Conservation (phyloP, 2,888 invertebrate genomes). For the Tridacna gigas region DNA sequence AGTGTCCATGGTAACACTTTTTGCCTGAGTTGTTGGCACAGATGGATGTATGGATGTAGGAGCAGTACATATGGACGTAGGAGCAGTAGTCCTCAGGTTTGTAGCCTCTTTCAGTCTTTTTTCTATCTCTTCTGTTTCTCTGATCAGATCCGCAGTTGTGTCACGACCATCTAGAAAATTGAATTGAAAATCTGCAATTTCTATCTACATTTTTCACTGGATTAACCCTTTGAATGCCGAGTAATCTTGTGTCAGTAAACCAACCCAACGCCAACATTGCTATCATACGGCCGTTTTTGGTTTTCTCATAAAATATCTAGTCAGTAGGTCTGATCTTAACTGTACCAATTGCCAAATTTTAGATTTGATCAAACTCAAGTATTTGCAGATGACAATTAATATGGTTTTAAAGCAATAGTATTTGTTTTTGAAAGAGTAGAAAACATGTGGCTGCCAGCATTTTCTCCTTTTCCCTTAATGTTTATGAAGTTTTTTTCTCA, state of each 20-base stretch:
- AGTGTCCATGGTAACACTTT: background rate
- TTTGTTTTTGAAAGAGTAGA: no score
- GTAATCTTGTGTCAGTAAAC: background rate
- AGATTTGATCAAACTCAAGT: no score
- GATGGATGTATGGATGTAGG: background rate
- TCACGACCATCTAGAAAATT: slow-evolving; percentile 45
- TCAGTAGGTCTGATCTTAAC: no score
- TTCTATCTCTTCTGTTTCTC: slow-evolving; percentile 68
- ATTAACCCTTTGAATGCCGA: background rate
- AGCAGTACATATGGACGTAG: background rate
- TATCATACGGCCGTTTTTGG: background rate
- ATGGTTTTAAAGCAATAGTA: no score
- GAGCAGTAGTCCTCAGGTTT: slow-evolving; percentile 5
- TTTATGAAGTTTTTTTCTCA: no score
- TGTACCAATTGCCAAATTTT: no score
- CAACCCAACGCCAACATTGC: background rate
- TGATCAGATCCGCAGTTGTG: slow-evolving; percentile 70
- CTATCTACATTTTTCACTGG: background rate
- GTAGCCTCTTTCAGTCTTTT: slow-evolving; percentile 36
- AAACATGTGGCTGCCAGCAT: no score
- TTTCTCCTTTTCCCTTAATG: no score
- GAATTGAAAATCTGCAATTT: background rate
- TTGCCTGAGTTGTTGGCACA: background rate
- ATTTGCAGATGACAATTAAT: no score
- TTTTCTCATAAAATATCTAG: no score